Evolutionary conservation across 2,113 vertebrate species (phyloP), one percentile per base, ranked within the genome.

Genomic region (Corythoichthys haematopterus): DNA sequence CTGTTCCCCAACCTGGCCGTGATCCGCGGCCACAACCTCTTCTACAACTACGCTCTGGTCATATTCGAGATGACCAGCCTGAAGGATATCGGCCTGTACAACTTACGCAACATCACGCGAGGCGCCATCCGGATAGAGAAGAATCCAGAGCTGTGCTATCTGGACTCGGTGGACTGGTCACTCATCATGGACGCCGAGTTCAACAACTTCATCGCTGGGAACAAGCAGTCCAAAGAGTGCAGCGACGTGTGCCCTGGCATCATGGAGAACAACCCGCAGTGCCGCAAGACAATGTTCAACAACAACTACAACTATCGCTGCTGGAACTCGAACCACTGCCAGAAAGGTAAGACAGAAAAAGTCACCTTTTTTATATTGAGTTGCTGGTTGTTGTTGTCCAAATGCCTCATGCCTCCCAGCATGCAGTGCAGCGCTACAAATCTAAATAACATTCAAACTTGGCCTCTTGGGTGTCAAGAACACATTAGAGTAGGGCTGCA

Each of bases 41-140:
- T 99, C 88, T 99, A 98, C 89, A 98, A 99, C 89, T 98, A 99
- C 33, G 97, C 97, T 52, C 91, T 99, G 74, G 97, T 99, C 52
- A 94, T 99, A 89, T 99, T 98, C 2, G 97, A 99, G 89, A 99
- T 99, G 97, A 98, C 94, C 20, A 96, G 96, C 79, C 91, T 99
- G 63, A 99, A 98, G 70, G 97, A 99, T 84, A 97, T 99, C 0
- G 97, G 97, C 38, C 92, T 99, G 46, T 91, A 94, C 85, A 99
- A 93, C 82, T 82, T 99, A 85, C 92, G 94, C 78, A 99, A 98
- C 90, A 97, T 99, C 81, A 98, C 97, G 0, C 94, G 97, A 0
- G 97, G 97, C 3, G 94, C 97, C 85, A 96, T 99, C 74, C 90
- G 97, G n/a, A 99, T 99, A 0, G 97, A 99, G 89, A 99, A 99